These are phyloP conservation scores for Coelinius sp. DNA, from an alignment of 2,888 invertebrate species.

Conservation along the genomic window DNA sequence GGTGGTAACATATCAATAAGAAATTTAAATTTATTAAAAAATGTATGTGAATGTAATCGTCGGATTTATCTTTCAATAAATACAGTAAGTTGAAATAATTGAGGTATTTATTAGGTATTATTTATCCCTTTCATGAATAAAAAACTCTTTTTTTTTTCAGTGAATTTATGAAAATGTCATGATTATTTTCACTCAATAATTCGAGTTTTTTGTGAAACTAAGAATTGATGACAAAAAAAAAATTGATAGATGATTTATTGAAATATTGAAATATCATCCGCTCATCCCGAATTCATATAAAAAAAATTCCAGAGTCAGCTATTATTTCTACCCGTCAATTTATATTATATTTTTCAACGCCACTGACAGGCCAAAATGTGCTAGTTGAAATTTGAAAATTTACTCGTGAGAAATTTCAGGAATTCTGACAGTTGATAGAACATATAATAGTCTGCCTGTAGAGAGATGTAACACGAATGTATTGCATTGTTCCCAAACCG, in stretches of 20 bases:
- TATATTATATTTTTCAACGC: background rate
- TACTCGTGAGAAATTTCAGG: background rate
- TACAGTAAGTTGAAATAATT: conserved; percentile 12
- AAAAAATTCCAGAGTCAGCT: background rate
- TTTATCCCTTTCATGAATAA: too few relatives aligned
- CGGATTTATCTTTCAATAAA: conserved; percentile 7
- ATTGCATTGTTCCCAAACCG: conserved; percentile 41
- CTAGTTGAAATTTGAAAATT: background rate
- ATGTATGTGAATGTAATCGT: conserved; percentile 4
- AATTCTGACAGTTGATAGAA: background rate
- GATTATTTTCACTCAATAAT: background rate
- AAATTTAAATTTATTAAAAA: background rate
- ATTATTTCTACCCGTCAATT: background rate
- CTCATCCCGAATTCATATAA: background rate
- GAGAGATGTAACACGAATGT: background rate
- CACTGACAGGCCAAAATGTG: background rate
- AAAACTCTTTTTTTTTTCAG: too few relatives aligned
- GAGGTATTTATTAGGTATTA: too few relatives aligned
- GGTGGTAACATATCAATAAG: conserved; percentile 8
- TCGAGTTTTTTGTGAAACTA: background rate
- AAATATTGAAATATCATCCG: background rate
- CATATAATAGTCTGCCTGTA: background rate
- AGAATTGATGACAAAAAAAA: too few relatives aligned
- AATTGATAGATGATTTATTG: too few relatives aligned
- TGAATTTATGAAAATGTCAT: too few relatives aligned